A percentile compares a stretch with the other conserved stretches of the same genome.
phyloP scores from a whole-genome alignment of 2,888 invertebrate species.

The Ceriagrion tenellum region DNA sequence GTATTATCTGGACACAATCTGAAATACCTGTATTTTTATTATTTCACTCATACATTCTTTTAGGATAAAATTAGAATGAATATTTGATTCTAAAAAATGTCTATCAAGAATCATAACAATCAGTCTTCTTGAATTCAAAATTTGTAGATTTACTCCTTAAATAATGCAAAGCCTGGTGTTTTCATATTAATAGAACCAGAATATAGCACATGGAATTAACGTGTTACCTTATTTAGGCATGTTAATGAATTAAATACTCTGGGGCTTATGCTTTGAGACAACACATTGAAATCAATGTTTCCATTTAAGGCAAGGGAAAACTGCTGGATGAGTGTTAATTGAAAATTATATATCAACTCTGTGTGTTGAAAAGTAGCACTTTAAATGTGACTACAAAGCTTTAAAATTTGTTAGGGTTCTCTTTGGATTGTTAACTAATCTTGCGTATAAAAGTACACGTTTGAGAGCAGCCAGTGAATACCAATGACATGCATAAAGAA shows the following conservation, averaged over 20 bases:
- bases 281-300: slow-evolving; percentile 9
- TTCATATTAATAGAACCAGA: background rate
- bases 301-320: background rate
- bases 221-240: background rate
- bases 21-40: background rate
- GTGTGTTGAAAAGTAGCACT: background rate
- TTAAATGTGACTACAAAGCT: slow-evolving; percentile 8
- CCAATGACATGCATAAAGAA: slow-evolving; percentile 51
- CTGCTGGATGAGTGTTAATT: background rate
- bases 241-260: background rate
- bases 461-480: slow-evolving; percentile 28
- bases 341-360: background rate
- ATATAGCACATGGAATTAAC: background rate
- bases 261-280: background rate
- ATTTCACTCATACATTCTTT: slow-evolving; percentile 19
- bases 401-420: slow-evolving; percentile 30
- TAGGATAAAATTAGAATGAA: background rate
- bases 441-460: background rate
- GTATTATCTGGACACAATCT: slow-evolving; percentile 21
- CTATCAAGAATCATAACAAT: background rate
- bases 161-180: background rate
- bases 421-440: background rate
- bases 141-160: background rate
- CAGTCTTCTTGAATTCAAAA: background rate
- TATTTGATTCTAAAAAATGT: background rate